A percentile compares a stretch with the other conserved stretches of the same genome.
Conservation (phyloP, 2,797 vertebrate species). For the Nasua narica region DNA sequence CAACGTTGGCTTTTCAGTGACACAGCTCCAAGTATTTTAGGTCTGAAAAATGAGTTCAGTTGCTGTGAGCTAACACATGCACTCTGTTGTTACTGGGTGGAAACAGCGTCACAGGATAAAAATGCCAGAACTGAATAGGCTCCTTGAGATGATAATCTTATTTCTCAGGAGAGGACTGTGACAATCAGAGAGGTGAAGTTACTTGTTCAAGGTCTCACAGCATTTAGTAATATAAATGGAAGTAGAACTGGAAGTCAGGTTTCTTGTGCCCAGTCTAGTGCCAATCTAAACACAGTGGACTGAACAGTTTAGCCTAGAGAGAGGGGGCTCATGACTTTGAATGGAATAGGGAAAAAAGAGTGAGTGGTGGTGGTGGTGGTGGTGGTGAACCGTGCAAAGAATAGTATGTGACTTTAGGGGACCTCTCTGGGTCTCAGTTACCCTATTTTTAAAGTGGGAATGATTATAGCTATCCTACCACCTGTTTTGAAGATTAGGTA, state of each 20-base stretch:
- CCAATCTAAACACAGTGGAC: background rate
- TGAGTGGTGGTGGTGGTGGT: background rate
- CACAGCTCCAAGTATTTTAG: conserved; percentile 39
- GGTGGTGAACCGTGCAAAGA: background rate
- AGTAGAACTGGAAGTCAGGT: background rate
- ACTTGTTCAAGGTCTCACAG: background rate
- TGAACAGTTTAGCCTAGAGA: background rate
- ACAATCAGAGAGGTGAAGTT: background rate
- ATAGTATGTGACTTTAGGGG: background rate
- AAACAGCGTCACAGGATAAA: background rate
- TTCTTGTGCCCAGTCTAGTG: background rate
- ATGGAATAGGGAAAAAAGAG: background rate
- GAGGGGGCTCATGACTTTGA: background rate
- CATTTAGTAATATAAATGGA: background rate
- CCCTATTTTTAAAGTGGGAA: background rate
- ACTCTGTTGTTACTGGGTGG: background rate
- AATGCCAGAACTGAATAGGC: background rate
- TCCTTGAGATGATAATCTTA: background rate
- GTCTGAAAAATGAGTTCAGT: conserved; percentile 51
- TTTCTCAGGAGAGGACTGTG: background rate
- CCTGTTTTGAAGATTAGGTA: background rate
- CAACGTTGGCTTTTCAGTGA: background rate
- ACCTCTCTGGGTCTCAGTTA: background rate
- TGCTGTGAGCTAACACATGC: conserved; percentile 13
- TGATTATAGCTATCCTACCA: background rate